Base-by-base conservation (phyloP, 2,113 vertebrate species). In the Cheirogaleus medius region DNA sequence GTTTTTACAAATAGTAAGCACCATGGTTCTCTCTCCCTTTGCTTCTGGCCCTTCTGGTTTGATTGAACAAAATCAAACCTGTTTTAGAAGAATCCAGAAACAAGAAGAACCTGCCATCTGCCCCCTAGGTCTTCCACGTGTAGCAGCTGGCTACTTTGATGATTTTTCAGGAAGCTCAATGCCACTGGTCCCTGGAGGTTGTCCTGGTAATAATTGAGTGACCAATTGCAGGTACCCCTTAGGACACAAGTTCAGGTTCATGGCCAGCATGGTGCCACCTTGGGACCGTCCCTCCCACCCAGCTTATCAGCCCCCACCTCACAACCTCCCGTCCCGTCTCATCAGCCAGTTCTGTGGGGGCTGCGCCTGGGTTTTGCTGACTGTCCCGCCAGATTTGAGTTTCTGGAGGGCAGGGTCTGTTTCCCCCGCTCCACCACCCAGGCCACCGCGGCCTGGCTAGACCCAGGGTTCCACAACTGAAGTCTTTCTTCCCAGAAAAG, bases 181-280 rank as follows among this genome's bases (percentile, higher is more conserved):
- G 42, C 21, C 8, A 0, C 0, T 0, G 32, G 49, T 8, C 10
- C 52, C 49, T 13, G 8, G 8, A 56, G 0, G 9, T 11, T 9
- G 5, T 56, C 52, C 64, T 64, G 47, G 29, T 74, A 44, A 39
- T 1, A 0, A 21, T 14, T 52, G 42, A 49, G n/a, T 4, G 7
- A 15, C 14, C 14, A n/a, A 7, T 3, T 20, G 20, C 69, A 17
- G 60, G 14, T 39, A 6, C 17, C 25, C 3, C 6, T 25, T 11
- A 5, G 49, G 32, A 17, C 66, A 37, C 9, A 6, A 2, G 0
- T 58, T 6, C 44, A 23, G 5, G 47, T 37, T 10, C 6, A 1
- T 0, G 29, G 39, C 23, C 21, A 10, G 34, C 0, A 2, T n/a
- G 81, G 44, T 21, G n/a, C 71, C 25, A 20, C 8, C 3, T 54